Evolutionary conservation across 2,113 vertebrate species (phyloP).

Genomic region (Siphamia tubifer): DNA sequence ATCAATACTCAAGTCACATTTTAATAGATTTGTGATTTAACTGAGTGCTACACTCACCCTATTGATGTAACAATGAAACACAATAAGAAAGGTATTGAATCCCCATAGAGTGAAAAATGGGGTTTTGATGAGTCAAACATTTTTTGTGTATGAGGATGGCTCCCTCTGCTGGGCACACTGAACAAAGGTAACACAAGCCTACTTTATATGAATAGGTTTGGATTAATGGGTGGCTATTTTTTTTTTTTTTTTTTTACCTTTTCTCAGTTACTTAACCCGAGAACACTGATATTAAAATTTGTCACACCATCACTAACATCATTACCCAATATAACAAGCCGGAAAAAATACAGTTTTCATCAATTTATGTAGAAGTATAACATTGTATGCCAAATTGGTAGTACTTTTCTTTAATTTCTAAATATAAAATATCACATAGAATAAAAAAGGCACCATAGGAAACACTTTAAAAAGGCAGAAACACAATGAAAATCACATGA

Average conservation of each 20-base stretch:
- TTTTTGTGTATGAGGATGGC: not conserved
- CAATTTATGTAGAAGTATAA: no score
- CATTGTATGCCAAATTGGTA: no score
- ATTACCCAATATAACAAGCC: no score
- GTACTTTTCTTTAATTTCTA: no score
- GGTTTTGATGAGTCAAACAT: not conserved
- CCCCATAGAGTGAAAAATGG: not conserved
- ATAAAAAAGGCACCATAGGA: no score
- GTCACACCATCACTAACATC: no score
- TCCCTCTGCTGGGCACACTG: constrained; percentile 44
- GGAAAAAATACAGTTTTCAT: no score
- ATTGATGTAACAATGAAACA: constrained; percentile 1
- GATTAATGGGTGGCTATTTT: not conserved
- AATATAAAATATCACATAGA: no score
- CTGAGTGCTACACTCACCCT: not conserved
- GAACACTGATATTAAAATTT: no score
- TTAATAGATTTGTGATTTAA: not conserved
- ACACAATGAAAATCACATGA: no score
- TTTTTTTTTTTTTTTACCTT: not conserved
- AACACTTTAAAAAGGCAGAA: no score
- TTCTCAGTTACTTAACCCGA: no score
- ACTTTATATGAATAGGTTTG: not conserved
- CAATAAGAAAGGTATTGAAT: not conserved
- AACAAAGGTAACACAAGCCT: not conserved
- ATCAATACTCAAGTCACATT: not conserved